Conservation (phyloP, 2,797 vertebrate species). For the Pelodytes ibericus region DNA sequence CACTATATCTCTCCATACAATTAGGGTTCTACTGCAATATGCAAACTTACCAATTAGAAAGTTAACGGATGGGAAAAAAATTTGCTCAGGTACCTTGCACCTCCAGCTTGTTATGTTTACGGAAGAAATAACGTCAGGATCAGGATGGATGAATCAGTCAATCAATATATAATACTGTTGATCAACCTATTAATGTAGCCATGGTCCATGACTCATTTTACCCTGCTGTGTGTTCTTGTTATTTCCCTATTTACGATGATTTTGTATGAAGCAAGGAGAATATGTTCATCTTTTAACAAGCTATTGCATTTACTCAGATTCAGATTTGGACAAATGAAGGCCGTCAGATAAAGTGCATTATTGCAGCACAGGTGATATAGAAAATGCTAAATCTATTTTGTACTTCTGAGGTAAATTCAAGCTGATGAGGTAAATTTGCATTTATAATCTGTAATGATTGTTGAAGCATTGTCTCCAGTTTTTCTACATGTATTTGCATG, state of each 20-base stretch:
- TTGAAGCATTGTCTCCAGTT: too few relatives aligned
- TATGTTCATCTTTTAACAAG: not conserved
- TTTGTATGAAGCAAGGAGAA: not conserved
- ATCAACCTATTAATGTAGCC: not conserved
- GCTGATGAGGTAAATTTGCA: too few relatives aligned
- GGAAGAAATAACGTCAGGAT: not conserved
- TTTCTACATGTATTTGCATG: too few relatives aligned
- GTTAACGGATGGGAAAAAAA: not conserved
- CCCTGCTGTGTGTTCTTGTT: not conserved
- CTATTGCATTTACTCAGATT: not conserved
- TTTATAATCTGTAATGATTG: too few relatives aligned
- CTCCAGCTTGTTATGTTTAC: not conserved
- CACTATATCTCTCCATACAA: not conserved
- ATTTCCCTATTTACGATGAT: not conserved
- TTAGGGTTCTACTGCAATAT: not conserved
- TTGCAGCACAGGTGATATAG: not conserved
- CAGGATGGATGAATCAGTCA: not conserved
- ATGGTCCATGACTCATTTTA: not conserved
- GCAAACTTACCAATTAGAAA: not conserved
- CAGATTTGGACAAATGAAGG: too few relatives aligned
- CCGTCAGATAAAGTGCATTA: not conserved
- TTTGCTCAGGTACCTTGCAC: not conserved
- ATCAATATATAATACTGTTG: constrained; percentile 12
- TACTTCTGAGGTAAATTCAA: too few relatives aligned
- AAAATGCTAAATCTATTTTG: not conserved